Evolutionary conservation across 2,888 invertebrate species (phyloP).

Genomic region (Pyrrhosoma nymphula): DNA sequence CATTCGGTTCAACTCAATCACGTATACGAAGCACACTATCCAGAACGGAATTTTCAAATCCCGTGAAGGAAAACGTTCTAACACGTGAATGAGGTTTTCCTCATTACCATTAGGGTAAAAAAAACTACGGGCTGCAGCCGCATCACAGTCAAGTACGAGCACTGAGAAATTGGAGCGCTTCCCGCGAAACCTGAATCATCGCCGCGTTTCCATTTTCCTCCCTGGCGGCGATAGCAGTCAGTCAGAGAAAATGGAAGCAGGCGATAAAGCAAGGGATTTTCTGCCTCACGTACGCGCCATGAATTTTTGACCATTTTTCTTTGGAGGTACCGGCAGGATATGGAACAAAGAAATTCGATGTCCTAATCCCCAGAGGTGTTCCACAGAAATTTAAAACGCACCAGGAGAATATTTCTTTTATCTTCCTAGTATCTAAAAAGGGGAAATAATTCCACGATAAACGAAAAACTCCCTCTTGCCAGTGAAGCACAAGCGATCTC

Average conservation of each 20-base stretch:
- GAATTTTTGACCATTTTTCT: background rate
- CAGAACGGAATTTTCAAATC: too few relatives aligned
- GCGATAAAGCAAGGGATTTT: background rate
- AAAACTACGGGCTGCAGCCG: background rate
- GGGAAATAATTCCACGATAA: background rate
- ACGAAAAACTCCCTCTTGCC: too few relatives aligned
- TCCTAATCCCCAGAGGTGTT: background rate
- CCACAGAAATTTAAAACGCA: background rate
- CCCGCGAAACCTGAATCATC: background rate
- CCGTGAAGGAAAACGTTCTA: background rate
- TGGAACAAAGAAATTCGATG: background rate
- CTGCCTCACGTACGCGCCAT: background rate
- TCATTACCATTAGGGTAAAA: background rate
- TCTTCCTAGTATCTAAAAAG: background rate
- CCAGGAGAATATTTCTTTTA: background rate
- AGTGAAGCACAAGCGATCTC: too few relatives aligned
- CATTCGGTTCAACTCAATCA: too few relatives aligned
- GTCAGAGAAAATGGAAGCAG: background rate
- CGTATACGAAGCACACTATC: too few relatives aligned
- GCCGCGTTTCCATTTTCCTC: background rate
- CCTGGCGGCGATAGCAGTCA: background rate
- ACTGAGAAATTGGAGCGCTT: background rate
- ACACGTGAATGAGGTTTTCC: background rate
- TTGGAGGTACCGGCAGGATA: background rate
- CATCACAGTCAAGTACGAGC: background rate